phyloP scores from a whole-genome alignment of 2,888 invertebrate species.

The Serripes groenlandicus region DNA sequence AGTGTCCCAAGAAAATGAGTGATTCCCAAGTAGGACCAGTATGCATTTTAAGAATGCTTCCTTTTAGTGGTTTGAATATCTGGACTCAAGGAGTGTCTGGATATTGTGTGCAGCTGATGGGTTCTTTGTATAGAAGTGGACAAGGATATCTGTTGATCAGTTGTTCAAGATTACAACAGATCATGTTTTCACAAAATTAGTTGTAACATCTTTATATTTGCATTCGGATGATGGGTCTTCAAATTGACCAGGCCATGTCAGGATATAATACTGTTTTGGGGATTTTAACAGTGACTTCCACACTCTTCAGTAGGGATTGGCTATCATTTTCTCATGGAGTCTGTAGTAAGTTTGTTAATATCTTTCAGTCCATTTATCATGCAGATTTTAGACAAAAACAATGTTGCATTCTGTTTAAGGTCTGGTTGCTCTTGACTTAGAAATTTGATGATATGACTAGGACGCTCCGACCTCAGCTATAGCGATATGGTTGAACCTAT shows the following conservation, averaged over 20 bases:
- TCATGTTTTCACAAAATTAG: background rate
- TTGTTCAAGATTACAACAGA: background rate
- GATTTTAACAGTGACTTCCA: background rate
- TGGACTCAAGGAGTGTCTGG: background rate
- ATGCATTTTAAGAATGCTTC: background rate
- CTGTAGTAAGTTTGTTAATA: background rate
- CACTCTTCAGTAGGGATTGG: background rate
- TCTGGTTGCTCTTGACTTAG: slow-evolving; percentile 5
- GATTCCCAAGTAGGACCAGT: background rate
- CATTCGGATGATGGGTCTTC: background rate
- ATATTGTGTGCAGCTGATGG: background rate
- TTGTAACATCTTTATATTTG: background rate
- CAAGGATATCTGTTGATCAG: background rate
- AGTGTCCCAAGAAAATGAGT: background rate
- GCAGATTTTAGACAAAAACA: background rate
- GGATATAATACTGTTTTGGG: background rate
- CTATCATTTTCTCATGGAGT: background rate
- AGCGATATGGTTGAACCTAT: background rate
- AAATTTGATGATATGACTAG: too few species aligned
- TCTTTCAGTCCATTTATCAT: background rate
- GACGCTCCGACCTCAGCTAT: background rate
- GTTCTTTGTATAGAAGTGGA: background rate
- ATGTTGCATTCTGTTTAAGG: background rate
- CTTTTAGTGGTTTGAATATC: background rate
- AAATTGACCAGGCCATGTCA: background rate